Base-by-base conservation (phyloP, 2,797 vertebrate species). In the Chelon labrosus region DNA sequence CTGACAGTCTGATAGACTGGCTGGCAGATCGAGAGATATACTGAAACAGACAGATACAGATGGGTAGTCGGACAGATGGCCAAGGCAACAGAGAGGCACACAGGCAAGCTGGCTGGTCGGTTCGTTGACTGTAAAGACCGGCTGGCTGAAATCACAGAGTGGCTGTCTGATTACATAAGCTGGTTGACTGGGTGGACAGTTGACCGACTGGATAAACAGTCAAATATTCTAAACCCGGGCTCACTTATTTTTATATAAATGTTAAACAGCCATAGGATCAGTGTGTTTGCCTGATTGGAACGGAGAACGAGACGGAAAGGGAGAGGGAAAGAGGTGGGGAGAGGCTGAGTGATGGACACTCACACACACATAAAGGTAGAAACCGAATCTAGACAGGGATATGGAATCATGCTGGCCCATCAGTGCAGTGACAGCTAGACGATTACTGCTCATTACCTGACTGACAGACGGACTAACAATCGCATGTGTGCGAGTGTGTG, bases 51-150 rank as follows among this genome's bases (percentile, higher is more conserved):
- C 65, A 64, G 75, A 87, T 88, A 68, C 77, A 85, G 80, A 88
- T 78, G 82, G 74, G 72, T 80, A 83, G 75, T 73, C 65, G 67
- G 73, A 84, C 86, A 88, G 83, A 88, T 84, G 85, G 83, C 85
- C 38, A 4, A 19, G 75, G 66, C 68, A 79, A 38, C 64, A 81
- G 72, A 81, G 68, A 70, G 67, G 38, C 73, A 79, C 42, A 71
- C 56, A 70, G 65, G 54, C 81, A 75, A 61, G 70, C 69, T 82
- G 75, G 58, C 67, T 57, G 65, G 39, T 52, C 51, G 79, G 77
- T 70, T 20, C 25, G 73, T 66, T 80, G 77, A 85, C 75, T 75
- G 50, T 83, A 79, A 74, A 82, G 71, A 72, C 49, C 14, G 49
- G 56, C 77, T 71, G 65, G 70, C 77, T 83, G 61, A 50, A 75